Base-by-base conservation (phyloP, 2,888 invertebrate genomes). In the Orthosia gracilis region DNA sequence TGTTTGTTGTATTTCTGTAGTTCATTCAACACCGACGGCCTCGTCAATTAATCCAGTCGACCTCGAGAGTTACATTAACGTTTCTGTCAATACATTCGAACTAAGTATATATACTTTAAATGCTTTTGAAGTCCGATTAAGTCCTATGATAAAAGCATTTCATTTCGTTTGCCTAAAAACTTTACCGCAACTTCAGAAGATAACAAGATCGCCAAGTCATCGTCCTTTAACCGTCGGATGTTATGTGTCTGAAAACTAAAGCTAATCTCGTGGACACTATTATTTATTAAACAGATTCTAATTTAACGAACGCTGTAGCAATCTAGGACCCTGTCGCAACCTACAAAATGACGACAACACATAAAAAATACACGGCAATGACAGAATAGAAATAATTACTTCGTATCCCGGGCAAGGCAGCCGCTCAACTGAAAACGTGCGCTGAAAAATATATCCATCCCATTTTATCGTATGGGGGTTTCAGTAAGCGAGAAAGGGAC, bases 301-400 rank as follows among this genome's bases (percentile, higher is more conserved):
- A 87, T 87, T 88, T 83, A 78, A 65, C 73, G 79, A 63, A 80
- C 82, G 76, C 78, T 68, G 83, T 69, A 77, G 81, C 81, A 80
- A 76, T 77, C 87, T 84, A 85, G 82, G 82, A 88, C 70, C 82
- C 76, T 87, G 87, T 85, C 80, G 72, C 85, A 89, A 89, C 88
- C 88, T 87, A 90, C 89, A 88, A 91, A 92, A 94, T 93, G 92
- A 93, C 91, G 89, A 90, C 88, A 92, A 83, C 89, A 92, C 91
- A 94, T 95, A 94, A 96, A 96, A 96, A 96, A 96, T 95, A 96
- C 94, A 96, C 92, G 92, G 94, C 94, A 95, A 96, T 96, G 96
- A 96, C 95, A 96, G 94, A 96, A 96, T 95, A 94, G 94, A 96
- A 96, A 96, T 96, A 96, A 96, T 96, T 96, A 96, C 95, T 95